Evolutionary conservation across 2,113 vertebrate species (phyloP), one percentile per base, ranked within the genome.

Genomic region (Diphyllodes magnificus): DNA sequence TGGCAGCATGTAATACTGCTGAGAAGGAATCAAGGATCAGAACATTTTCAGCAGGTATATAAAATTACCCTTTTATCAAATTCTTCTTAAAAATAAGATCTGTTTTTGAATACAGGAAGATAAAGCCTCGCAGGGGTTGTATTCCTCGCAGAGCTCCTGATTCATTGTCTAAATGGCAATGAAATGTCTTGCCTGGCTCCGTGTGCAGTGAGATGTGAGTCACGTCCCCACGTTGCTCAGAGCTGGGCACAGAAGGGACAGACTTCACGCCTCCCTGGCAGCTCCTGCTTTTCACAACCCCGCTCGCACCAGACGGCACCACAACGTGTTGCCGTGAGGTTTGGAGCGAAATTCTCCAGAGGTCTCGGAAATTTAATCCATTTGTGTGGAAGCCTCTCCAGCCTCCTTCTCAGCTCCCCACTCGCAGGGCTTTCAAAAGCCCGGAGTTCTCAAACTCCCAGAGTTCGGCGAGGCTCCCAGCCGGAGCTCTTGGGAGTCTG

Each of bases 131-230:
- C 53, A 11, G 64, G 69, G 61, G 45, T 42, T 72, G 60, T 50
- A 9, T 28, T 90, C 47, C n/a, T 90, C 25, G 2, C 47, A 13
- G 75, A 88, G 59, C 88, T 94, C 82, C 82, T 75, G 88, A 90
- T 79, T 94, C 68, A 75, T 65, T 84, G 68, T 56, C 39, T 78
- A 93, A 94, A 88, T 73, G 80, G 73, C 91, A 78, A 9, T 4
- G 80, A 57, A 50, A 88, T 61, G 69, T 45, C 71, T 92, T 50
- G 56, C 79, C 70, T 92, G 1, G 15, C 82, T 95, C 25, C 17
- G 6, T 8, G 33, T 77, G 68, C 65, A 60, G 30, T 4, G 81
- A 24, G 71, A 5, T 51, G 56, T 94, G 92, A 94, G 47, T 96
- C 93, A 93, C 11, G 2, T 92, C 80, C 77, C 86, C 42, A 12